These are phyloP conservation scores for Cuculus canorus DNA, from an alignment of 2,797 vertebrate genomes.

Conservation along the genomic window DNA sequence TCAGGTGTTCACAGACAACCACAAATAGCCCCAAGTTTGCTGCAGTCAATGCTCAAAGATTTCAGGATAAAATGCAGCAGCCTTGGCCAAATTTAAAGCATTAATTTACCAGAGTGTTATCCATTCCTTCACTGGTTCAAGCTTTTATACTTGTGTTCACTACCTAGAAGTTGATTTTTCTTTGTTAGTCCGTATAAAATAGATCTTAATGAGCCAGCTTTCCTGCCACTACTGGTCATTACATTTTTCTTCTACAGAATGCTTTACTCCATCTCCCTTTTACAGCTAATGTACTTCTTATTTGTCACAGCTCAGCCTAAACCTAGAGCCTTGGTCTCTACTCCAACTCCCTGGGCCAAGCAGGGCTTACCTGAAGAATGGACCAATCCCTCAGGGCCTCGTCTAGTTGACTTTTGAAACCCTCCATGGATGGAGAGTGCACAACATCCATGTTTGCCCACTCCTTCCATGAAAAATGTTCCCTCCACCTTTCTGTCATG, in stretches of 20 bases:
- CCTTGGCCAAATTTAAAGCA: fast-evolving
- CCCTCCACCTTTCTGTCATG: not conserved
- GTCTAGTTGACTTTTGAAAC: not conserved
- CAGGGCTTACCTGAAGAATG: not conserved
- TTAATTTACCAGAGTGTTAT: not conserved
- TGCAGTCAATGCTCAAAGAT: not conserved
- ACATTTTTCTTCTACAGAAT: not conserved
- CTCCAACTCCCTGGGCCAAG: not conserved
- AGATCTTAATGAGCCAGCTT: not conserved
- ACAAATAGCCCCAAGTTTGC: not conserved
- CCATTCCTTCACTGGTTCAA: not conserved
- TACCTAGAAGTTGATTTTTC: not conserved
- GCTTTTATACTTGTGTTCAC: not conserved
- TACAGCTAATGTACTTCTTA: not conserved
- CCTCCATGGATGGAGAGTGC: fast-evolving
- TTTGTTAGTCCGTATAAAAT: not conserved
- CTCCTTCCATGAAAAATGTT: not conserved
- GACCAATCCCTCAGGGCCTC: not conserved
- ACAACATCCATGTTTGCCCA: not conserved
- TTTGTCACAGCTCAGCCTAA: too few relatives aligned
- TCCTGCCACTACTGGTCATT: not conserved
- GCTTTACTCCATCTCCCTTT: not conserved
- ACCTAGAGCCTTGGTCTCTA: not conserved
- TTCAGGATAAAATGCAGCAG: not conserved
- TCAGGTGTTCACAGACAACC: not conserved